Conservation (phyloP, 1,140 invertebrate genomes). For the Pseudomyrmex dendroicus region DNA sequence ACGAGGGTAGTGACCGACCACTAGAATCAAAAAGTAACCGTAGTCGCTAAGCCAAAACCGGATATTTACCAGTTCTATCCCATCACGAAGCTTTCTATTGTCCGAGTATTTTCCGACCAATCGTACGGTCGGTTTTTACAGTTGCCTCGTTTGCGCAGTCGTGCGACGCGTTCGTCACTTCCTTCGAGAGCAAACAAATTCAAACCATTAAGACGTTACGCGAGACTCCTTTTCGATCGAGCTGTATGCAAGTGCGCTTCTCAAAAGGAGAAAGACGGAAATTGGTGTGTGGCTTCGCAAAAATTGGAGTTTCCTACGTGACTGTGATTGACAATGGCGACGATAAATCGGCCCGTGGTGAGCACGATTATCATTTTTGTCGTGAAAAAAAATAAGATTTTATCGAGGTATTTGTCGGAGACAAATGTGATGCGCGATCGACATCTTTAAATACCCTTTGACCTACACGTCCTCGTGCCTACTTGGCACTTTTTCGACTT, state of each 20-base stretch:
- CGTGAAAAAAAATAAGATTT: background rate
- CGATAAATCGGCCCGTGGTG: conserved; percentile 77
- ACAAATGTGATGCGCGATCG: conserved; percentile 37
- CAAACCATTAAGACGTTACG: conserved; percentile 77
- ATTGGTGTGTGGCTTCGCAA: conserved; percentile 7
- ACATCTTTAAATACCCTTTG: conserved; percentile 72
- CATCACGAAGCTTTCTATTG: no score
- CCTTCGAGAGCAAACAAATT: conserved; percentile 75
- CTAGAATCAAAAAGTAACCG: no score
- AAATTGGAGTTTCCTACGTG: background rate
- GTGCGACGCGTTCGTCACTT: no score
- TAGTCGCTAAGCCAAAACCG: no score
- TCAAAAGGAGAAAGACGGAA: background rate
- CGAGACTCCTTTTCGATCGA: conserved; percentile 45
- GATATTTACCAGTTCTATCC: no score
- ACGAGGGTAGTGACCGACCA: no score
- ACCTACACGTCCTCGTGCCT: no score
- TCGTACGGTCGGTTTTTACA: no score
- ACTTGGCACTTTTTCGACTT: no score
- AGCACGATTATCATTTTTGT: conserved; percentile 53
- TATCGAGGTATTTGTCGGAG: background rate
- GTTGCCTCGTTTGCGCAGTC: no score
- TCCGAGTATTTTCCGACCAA: no score
- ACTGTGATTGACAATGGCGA: conserved; percentile 74
- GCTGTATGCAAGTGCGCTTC: conserved; percentile 27